Conservation (phyloP, 1,140 invertebrate genomes). For the Drosophila nigrodunni region DNA sequence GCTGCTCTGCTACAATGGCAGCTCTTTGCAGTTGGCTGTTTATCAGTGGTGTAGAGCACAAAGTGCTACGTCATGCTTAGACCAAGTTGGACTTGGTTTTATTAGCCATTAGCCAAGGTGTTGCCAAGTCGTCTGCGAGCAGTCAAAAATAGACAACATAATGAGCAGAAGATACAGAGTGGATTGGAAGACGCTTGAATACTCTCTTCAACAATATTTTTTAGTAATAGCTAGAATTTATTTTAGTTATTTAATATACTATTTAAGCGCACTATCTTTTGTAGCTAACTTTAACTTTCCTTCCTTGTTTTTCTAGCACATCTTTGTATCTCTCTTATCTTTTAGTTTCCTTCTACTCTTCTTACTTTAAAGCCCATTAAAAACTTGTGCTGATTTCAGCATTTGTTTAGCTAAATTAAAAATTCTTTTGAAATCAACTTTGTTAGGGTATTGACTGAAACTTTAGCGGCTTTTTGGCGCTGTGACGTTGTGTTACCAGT, state of each 20-base stretch:
- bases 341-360: background rate
- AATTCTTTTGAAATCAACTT: constrained; percentile 24
- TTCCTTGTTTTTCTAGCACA: too few relatives aligned
- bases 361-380: background rate
- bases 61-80: constrained; percentile 63
- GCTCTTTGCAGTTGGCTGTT: background rate
- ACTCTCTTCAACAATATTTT: constrained; percentile 17
- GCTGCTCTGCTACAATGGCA: background rate
- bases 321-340: too few relatives aligned
- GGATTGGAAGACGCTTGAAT: background rate
- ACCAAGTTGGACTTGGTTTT: constrained; percentile 34
- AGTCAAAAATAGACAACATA: constrained; percentile 48
- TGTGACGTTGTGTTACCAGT: constrained; percentile 73
- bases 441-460: constrained; percentile 49
- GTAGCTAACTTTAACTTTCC: too few relatives aligned
- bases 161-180: background rate
- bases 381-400: background rate
- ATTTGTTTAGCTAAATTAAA: background rate
- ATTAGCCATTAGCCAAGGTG: constrained; percentile 58
- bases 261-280: too few relatives aligned
- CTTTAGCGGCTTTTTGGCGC: constrained; percentile 39
- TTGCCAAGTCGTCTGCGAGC: constrained; percentile 69
- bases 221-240: background rate
- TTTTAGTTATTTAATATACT: background rate
- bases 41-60: constrained; percentile 48